Evolutionary conservation across 1,140 invertebrate species (phyloP), one percentile per base, ranked within the genome.

Genomic region (Leptonema lineaticorne): DNA sequence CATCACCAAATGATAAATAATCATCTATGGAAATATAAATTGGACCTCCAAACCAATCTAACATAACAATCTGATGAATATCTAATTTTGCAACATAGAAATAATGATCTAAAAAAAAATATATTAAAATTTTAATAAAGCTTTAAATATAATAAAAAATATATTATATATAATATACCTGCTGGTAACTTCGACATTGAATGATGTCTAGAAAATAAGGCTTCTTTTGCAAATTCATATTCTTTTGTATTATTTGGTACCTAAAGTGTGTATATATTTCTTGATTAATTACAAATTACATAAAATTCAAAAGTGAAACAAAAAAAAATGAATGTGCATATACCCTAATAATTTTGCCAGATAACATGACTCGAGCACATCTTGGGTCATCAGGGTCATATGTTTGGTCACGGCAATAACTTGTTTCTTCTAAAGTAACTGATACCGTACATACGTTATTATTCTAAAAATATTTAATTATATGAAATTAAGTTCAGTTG

Each of bases 341-440:
- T 22, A 92, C 90, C 82, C 84, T 83, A 62, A 85, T 79, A 67
- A 92, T 86, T 75, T 84, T 85, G 37, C 92, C 91, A 24, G 86
- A 85, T 0, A 94, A 80, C 72, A 92, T 88, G 0, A 90, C 81
- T 60, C 89, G 85, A 0, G 90, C 87, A 83, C 92, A 94, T 11
- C 89, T 83, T 1, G 92, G 91, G 79, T 93, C 91, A 83, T 93
- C 90, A 0, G 91, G 88, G 77, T 93, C 91, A 66, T 83, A 87
- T 53, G 83, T 76, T 56, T 87, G 78, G 0, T 78, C 77, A 50
- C 81, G 77, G 73, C 91, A 93, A 71, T 87, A 91, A 57, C 84
- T 74, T 0, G 84, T 85, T 79, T 92, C 84, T 64, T 90, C 89
- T 22, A 92, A 79, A 0, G 85, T 84, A 70, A 91, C 86, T 67